phyloP scores from a whole-genome alignment of 2,113 vertebrate species.

The Lontra canadensis region DNA sequence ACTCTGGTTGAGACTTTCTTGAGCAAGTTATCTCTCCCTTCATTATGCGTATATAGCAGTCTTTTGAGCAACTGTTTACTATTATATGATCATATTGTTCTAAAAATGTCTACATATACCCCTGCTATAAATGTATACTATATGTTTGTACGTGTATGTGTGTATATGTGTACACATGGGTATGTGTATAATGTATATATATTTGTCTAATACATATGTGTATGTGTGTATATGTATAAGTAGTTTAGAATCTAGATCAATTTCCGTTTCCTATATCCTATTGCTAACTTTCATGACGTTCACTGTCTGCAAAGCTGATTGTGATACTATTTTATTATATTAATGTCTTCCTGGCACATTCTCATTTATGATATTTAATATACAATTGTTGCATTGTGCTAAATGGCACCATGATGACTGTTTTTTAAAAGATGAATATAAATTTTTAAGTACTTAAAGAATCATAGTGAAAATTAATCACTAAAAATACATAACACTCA shows the following conservation, averaged over 20 bases:
- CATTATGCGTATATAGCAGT: background rate
- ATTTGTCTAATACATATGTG: background rate
- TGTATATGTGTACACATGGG: background rate
- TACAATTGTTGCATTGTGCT: background rate
- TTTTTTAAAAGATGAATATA: constrained; percentile 14
- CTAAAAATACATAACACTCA: background rate
- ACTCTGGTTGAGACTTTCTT: background rate
- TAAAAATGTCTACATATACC: background rate
- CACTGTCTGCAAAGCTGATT: background rate
- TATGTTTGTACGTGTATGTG: background rate
- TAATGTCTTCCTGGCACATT: background rate
- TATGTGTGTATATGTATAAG: background rate
- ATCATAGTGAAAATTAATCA: constrained; percentile 40
- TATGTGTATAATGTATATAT: too few species aligned
- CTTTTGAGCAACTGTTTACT: background rate
- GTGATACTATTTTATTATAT: background rate
- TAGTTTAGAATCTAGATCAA: background rate
- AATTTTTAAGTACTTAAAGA: constrained; percentile 39
- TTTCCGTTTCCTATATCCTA: background rate
- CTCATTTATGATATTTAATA: constrained; percentile 39
- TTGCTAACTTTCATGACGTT: background rate
- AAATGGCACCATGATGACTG: background rate
- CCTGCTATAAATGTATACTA: background rate
- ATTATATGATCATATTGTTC: background rate
- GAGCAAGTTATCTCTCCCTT: background rate